Base-by-base conservation (phyloP, 2,113 vertebrate species). In the Anarhynchus alexandrinus region DNA sequence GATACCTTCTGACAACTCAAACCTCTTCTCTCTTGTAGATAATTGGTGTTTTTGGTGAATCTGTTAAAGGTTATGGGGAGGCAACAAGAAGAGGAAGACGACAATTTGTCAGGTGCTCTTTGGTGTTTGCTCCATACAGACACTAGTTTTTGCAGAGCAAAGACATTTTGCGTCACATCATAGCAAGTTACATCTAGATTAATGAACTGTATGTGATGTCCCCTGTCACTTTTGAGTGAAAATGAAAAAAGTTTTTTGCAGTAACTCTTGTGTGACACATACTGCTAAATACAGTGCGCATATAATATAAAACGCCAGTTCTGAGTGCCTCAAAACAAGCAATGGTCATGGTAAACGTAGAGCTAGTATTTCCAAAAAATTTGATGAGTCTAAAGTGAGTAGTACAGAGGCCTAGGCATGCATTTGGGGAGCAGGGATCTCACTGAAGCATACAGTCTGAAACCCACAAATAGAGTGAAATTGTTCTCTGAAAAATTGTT, bases 31-130 rank as follows among this genome's bases (percentile, higher is more conserved):
- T 93, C 59, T 82, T 92, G 14, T 93, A 99, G 99, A 96, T 99
- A 51, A 98, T 99, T 38, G 98, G 98, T 93, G 98, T 98, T 82
- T 99, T 99, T 90, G 99, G 99, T 6, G 99, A 99, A 86, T 98
- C 99, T 20, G 96, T 99, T 61, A 99, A 98, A 97, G 99, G 99
- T 69, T 99, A 99, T 16, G 99, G 99, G 30, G 99, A 99, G 95
- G 97, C 94, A 18, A 99, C 99, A 2, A 98, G 99, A 45, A 98
- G 99, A n/a, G 99, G 99, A 70, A 98, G 99, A 95, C 98, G 99
- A 92, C 99, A 99, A 71, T 97, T 99, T 82, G 98, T 99, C 96
- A 99, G 99, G 99, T 99, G 98, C 72, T 84, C 52, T 86, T 93
- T 72, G 51, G 29, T 86, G 45, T 62, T 95, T 95, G 15, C 47